A percentile compares a stretch with the other conserved stretches of the same genome.
phyloP scores from a whole-genome alignment of 2,797 vertebrate genomes.

The Mallotus villosus region DNA sequence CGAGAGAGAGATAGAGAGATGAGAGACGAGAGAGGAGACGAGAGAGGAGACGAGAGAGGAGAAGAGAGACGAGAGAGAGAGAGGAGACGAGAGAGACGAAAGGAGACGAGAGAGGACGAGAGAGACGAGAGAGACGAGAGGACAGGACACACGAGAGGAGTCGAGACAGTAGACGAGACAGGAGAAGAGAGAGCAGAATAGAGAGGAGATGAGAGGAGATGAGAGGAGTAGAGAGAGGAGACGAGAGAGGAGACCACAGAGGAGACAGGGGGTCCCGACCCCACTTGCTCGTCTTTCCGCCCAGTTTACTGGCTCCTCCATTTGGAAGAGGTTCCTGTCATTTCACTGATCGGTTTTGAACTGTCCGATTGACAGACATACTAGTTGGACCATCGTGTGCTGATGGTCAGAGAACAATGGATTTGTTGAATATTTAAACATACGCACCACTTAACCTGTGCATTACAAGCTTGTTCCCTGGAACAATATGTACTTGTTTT shows the following conservation, averaged over 20 bases:
- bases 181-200: background rate
- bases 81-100: slow-evolving; percentile 36
- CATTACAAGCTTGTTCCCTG: background rate
- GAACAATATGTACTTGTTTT: no score
- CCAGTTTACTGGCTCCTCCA: slow-evolving; percentile 45
- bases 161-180: background rate
- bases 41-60: slow-evolving; percentile 40
- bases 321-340: slow-evolving; percentile 43
- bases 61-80: slow-evolving; percentile 48
- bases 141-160: background rate
- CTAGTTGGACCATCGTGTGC: slow-evolving; percentile 25
- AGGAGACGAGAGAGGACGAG: slow-evolving; percentile 45
- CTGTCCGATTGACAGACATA: slow-evolving; percentile 48
- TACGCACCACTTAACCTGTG: background rate
- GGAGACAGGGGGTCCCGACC: slow-evolving; percentile 39
- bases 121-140: background rate
- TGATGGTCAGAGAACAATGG: slow-evolving; percentile 10
- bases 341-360: slow-evolving; percentile 53
- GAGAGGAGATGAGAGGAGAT: background rate
- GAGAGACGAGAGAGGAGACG: slow-evolving; percentile 17
- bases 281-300: slow-evolving; percentile 46
- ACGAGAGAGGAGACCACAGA: slow-evolving; percentile 54
- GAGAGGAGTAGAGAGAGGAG: slow-evolving; percentile 60
- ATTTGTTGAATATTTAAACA: slow-evolving; percentile 25
- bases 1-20: background rate